phyloP scores from a whole-genome alignment of 2,888 invertebrate species.

The Ptychoptera contaminata region DNA sequence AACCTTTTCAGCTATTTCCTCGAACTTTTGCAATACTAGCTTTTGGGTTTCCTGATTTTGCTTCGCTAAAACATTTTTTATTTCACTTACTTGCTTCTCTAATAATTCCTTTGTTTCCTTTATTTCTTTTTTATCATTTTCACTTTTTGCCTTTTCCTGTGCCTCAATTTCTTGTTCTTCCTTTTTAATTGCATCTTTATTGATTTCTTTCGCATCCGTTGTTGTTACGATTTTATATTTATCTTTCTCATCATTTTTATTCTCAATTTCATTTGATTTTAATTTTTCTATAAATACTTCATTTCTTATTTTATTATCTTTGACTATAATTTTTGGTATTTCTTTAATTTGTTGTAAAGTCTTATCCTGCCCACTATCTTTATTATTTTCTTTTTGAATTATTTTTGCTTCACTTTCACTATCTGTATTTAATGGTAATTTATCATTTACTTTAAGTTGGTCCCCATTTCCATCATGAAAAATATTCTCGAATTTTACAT shows the following conservation, averaged over 20 bases:
- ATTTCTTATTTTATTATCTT: slow-evolving; percentile 3
- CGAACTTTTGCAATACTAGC: slow-evolving; percentile 21
- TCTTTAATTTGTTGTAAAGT: slow-evolving; percentile 15
- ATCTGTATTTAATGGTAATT: no score
- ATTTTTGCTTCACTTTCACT: no score
- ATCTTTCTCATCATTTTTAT: slow-evolving; percentile 31
- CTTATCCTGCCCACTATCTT: no score
- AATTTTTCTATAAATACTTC: neutral
- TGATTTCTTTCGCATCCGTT: slow-evolving; percentile 20
- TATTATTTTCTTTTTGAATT: no score
- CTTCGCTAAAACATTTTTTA: slow-evolving; percentile 29
- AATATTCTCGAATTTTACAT: no score
- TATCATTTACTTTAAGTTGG: no score
- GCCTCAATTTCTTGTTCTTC: slow-evolving; percentile 16
- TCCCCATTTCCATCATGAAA: no score
- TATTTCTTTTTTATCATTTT: slow-evolving; percentile 24
- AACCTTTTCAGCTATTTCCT: slow-evolving; percentile 21
- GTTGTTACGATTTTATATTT: slow-evolving; percentile 30
- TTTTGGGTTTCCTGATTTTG: slow-evolving; percentile 24
- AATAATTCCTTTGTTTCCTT: slow-evolving; percentile 24
- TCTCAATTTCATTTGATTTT: slow-evolving; percentile 14
- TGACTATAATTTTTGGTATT: neutral
- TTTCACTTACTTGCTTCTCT: slow-evolving; percentile 30
- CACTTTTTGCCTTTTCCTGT: slow-evolving; percentile 18
- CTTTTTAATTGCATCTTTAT: slow-evolving; percentile 10